Base-by-base conservation (phyloP, 2,888 invertebrate species). In the Cabera pusaria region DNA sequence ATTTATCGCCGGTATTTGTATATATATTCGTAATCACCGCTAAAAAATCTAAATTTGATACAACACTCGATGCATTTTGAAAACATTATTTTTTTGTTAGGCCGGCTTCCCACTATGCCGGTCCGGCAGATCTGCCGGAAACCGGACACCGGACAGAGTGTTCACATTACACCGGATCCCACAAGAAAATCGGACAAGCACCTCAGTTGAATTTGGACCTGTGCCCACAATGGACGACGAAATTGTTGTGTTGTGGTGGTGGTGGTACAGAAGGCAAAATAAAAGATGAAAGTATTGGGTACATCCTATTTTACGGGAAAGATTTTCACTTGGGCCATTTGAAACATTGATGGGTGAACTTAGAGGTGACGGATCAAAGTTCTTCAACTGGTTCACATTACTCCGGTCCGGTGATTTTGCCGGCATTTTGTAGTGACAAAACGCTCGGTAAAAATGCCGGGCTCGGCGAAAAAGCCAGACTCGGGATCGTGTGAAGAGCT, bases 81-180 rank as follows among this genome's bases (percentile, higher is more conserved):
- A n/a, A n/a, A n/a, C n/a, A n/a, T n/a, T n/a, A n/a, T n/a, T n/a
- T n/a, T n/a, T n/a, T n/a, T n/a, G n/a, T 14, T 3, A 14, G 14
- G 14, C 14, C 14, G 14, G 14, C 7, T 21, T 21, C 20, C 20
- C 20, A 21, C 20, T 21, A 21, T 7, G 20, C 43, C 49, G 53
- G 44, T 47, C 44, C 49, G 50, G 50, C 33, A 50, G 49, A 53
- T 44, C 47, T 51, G 49, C 41, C 52, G 53, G 27, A 52, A 44
- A 50, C 50, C 58, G 52, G 51, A 49, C 47, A 53, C 50, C 47
- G 48, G 54, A 47, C 43, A 52, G 49, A 55, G 43, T 58, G 54
- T 27, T 22, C 32, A 32, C 26, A 26, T 25, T 20, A 20, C 21
- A 31, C 14, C 14, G 14, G 14, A 14, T 14, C 14, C 14, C 14